phyloP scores from a whole-genome alignment of 2,113 vertebrate genomes.

The Salminus brasiliensis region DNA sequence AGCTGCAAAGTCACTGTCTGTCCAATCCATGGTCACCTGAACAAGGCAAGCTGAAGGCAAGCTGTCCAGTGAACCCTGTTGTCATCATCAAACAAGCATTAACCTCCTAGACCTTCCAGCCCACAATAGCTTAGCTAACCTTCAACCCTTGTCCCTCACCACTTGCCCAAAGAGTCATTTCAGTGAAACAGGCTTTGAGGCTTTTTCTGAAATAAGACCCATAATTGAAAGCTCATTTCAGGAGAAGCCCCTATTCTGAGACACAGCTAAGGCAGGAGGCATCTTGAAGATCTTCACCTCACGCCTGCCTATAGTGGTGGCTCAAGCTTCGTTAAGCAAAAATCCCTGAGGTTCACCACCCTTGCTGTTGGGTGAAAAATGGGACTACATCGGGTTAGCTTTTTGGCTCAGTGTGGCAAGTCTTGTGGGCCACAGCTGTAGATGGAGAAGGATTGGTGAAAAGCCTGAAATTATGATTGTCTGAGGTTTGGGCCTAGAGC shows the following conservation, averaged over 20 bases:
- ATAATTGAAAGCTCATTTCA: slow-evolving; percentile 7
- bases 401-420: not conserved
- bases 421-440: not conserved
- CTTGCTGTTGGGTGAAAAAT: not conserved
- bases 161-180: not conserved
- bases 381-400: not conserved
- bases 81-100: slow-evolving; percentile 3
- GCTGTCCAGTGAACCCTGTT: not conserved
- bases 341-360: not conserved
- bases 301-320: not conserved
- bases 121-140: slow-evolving; percentile 5
- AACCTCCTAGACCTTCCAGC: not conserved
- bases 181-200: not conserved
- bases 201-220: slow-evolving; percentile 5
- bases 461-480: slow-evolving; percentile 71
- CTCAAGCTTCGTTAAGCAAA: slow-evolving; percentile 19
- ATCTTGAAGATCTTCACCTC: slow-evolving; percentile 1
- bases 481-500: slow-evolving; percentile 58
- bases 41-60: too few relatives aligned
- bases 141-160: not conserved
- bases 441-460: slow-evolving; percentile 61
- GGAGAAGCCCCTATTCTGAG: not conserved
- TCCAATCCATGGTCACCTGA: not conserved
- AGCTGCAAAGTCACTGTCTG: not conserved
- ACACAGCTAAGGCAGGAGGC: slow-evolving; percentile 3